A percentile compares a stretch with the other conserved stretches of the same genome.
phyloP scores from a whole-genome alignment of 1,140 invertebrate genomes.

The Trichonephila clavipes region DNA sequence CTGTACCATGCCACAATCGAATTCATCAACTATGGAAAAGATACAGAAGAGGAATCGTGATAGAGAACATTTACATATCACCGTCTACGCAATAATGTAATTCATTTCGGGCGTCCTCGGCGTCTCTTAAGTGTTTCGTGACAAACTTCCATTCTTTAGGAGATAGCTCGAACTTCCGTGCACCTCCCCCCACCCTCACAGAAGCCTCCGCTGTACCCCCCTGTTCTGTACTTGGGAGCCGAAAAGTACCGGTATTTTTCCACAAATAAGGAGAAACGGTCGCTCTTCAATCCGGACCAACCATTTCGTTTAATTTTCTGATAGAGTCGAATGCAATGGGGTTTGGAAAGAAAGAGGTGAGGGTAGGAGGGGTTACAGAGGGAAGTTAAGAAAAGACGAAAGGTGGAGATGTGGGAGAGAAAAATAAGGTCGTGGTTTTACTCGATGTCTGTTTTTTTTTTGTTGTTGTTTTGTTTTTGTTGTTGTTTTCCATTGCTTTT shows the following conservation, averaged over 20 bases:
- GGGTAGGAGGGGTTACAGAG: not conserved
- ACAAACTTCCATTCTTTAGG: conserved; percentile 70
- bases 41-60: not conserved
- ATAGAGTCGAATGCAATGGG: conserved; percentile 43
- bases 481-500: not conserved
- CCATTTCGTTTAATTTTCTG: conserved; percentile 73
- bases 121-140: conserved; percentile 69
- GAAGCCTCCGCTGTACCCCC: not conserved
- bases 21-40: conserved; percentile 41
- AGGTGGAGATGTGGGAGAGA: not conserved
- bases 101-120: conserved; percentile 4
- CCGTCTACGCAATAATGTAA: conserved; percentile 57
- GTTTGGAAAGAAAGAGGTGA: not conserved
- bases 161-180: conserved; percentile 54
- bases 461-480: not conserved
- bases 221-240: conserved; percentile 25
- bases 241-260: conserved; percentile 71
- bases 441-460: conserved; percentile 53
- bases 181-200: not conserved
- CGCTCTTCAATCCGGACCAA: conserved; percentile 44
- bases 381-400: not conserved
- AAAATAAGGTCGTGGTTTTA: conserved; percentile 66
- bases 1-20: conserved; percentile 35
- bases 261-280: conserved; percentile 65
- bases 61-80: conserved; percentile 65